phyloP scores from a whole-genome alignment of 2,888 invertebrate genomes.

The Erynnis tages region DNA sequence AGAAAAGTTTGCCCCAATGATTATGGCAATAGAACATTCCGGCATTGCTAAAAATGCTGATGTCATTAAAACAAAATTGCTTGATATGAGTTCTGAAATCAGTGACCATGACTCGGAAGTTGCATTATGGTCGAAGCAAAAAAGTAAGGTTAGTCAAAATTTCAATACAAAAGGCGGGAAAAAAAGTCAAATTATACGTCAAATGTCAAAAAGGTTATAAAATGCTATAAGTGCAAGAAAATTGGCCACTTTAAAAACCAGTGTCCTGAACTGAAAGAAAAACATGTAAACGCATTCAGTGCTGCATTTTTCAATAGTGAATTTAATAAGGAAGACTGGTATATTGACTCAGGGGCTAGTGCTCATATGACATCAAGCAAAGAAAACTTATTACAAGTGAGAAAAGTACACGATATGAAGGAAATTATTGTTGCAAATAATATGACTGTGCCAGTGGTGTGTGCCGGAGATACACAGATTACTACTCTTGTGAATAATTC shows the following conservation, averaged over 20 bases:
- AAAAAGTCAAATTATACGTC: not conserved
- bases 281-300: conserved; percentile 26
- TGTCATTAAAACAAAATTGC: not conserved
- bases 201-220: not conserved
- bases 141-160: not conserved
- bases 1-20: conserved; percentile 29
- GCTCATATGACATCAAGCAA: no score
- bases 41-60: not conserved
- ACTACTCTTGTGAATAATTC: no score
- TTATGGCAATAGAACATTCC: conserved; percentile 28
- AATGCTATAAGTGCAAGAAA: conserved; percentile 8
- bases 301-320: conserved; percentile 26
- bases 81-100: not conserved
- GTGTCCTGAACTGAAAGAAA: conserved; percentile 20
- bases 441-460: no score
- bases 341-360: no score
- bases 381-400: conserved; percentile 14
- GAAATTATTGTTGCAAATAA: no score
- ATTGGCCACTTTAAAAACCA: conserved; percentile 28
- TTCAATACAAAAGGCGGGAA: no score
- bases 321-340: no score
- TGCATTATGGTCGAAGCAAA: not conserved
- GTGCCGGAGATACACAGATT: no score
- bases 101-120: not conserved
- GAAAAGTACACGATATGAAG: conserved; percentile 17